Percentiles rank a stretch among this genome's conserved stretches.
These are phyloP conservation scores for Albula goreensis DNA, from an alignment of 2,113 vertebrate species.

Conservation along the genomic window DNA sequence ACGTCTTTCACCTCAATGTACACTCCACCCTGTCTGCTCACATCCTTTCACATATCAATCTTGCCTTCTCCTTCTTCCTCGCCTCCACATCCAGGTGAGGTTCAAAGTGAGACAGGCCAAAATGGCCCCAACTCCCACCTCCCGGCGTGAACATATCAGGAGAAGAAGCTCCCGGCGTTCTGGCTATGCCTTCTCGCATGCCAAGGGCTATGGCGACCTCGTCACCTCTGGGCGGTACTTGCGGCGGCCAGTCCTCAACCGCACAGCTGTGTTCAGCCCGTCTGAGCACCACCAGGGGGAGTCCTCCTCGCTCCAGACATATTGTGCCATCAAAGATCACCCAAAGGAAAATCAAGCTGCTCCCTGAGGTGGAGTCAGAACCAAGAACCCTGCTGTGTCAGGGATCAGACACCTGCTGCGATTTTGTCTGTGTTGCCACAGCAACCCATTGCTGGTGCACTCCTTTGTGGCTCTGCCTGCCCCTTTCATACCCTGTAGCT, in stretches of 20 bases:
- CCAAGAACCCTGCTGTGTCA: not conserved
- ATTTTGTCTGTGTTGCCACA: not conserved
- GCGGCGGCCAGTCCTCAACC: constrained; percentile 48
- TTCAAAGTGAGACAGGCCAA: constrained; percentile 71
- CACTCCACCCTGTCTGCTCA: not conserved
- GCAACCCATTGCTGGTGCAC: not conserved
- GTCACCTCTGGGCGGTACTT: constrained; percentile 82
- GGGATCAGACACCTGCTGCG: too few species aligned
- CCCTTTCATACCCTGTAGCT: not conserved
- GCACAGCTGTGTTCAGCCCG: constrained; percentile 39
- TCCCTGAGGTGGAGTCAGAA: not conserved
- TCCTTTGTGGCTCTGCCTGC: not conserved
- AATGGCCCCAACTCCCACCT: constrained; percentile 56
- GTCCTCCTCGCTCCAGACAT: constrained; percentile 60
- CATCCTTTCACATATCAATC: not conserved
- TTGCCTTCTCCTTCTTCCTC: not conserved
- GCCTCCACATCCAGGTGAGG: constrained; percentile 65
- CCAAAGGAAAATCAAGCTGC: not conserved
- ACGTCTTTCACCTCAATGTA: not conserved
- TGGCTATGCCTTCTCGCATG: constrained; percentile 93
- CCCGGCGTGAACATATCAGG: constrained; percentile 48
- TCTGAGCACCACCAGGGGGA: constrained; percentile 37
- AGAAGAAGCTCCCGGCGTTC: constrained; percentile 78
- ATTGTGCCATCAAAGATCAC: constrained; percentile 58
- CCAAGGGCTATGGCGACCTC: constrained; percentile 86